Evolutionary conservation across 2,797 vertebrate genomes (phyloP), one percentile per base, ranked within the genome.

Genomic region (Australoheros facetus): DNA sequence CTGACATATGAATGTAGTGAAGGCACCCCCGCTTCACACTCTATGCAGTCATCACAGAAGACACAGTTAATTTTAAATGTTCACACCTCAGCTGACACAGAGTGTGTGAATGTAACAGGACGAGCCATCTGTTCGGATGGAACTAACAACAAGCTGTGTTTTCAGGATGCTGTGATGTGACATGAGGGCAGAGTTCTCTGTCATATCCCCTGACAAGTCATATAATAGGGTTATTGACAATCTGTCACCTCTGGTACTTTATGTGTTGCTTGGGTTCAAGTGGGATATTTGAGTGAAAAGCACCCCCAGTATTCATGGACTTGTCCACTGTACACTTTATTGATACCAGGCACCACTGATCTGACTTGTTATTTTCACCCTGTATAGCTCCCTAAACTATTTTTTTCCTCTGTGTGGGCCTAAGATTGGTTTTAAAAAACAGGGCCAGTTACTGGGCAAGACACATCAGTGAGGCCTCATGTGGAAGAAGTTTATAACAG

Each of bases 161-260:
- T 82, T 75, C 39, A 26, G 69, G 66, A 30, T 57, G 82, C 71
- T 82, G 79, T 64, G 73, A 84, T 80, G 69, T 80, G 81, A 89
- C 80, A 45, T 4, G 71, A 69, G 64, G 84, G 64, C 85, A 19
- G 19, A 62, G 73, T 55, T 75, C 81, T 91, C 85, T 56, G 82
- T 91, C 90, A 87, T 58, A 58, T 76, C 73, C 28, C 32, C 79
- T 87, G 90, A 90, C 92, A 88, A 73, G 59, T 85, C 86, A 75
- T 87, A 88, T 92, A 91, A 93, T 88, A 85, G 85, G n/a, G 42
- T 88, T 94, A 92, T 91, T 91, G 91, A 94, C 89, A 86, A 92
- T 79, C 81, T 92, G 93, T 91, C 93, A 74, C 83, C 81, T 53
- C 23, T 1, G 39, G 74, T 82, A 26, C 84, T 87, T 90, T 82